Conservation (phyloP, 2,888 invertebrate species). For the Drosophila limbata region DNA sequence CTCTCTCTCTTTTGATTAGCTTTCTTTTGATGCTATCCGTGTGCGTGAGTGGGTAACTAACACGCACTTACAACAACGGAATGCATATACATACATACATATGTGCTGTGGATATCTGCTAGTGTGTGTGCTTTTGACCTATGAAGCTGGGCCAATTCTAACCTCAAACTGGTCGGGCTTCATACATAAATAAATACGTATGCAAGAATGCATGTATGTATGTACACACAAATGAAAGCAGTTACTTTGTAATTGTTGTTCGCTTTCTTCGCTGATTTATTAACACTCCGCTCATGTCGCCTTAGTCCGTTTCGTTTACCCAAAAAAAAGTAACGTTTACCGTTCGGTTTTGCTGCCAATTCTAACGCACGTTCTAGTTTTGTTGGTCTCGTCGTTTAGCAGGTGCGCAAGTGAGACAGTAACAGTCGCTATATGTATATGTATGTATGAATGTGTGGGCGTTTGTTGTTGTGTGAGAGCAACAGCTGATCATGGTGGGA, state of each 20-base stretch:
- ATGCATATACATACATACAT: slow-evolving; percentile 5
- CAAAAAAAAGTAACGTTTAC: slow-evolving; percentile 50
- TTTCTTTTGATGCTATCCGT: slow-evolving; percentile 46
- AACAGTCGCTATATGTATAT: slow-evolving; percentile 20
- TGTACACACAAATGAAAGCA: not conserved
- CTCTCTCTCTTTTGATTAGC: slow-evolving; percentile 18
- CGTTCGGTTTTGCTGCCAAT: slow-evolving; percentile 46
- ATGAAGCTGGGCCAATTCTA: slow-evolving; percentile 64
- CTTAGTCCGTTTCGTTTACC: slow-evolving; percentile 40
- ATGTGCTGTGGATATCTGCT: slow-evolving; percentile 1
- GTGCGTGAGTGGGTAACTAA: slow-evolving; percentile 25
- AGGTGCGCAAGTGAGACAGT: slow-evolving; percentile 56
- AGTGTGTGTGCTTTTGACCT: slow-evolving; percentile 44
- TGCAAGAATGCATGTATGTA: slow-evolving; percentile 6
- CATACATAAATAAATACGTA: slow-evolving; percentile 22
- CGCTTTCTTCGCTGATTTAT: slow-evolving; percentile 68
- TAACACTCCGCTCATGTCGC: slow-evolving; percentile 51
- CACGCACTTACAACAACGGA: slow-evolving; percentile 33
- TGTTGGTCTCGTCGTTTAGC: slow-evolving; percentile 37
- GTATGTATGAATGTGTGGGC: slow-evolving; percentile 26
- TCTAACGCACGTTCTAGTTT: slow-evolving; percentile 63
- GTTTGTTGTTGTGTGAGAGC: slow-evolving; percentile 55
- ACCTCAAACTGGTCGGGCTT: slow-evolving; percentile 66
- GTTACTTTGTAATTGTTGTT: slow-evolving; percentile 37
- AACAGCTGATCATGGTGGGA: slow-evolving; percentile 71